phyloP scores from a whole-genome alignment of 2,797 vertebrate species.

The Sebastolobus alascanus region DNA sequence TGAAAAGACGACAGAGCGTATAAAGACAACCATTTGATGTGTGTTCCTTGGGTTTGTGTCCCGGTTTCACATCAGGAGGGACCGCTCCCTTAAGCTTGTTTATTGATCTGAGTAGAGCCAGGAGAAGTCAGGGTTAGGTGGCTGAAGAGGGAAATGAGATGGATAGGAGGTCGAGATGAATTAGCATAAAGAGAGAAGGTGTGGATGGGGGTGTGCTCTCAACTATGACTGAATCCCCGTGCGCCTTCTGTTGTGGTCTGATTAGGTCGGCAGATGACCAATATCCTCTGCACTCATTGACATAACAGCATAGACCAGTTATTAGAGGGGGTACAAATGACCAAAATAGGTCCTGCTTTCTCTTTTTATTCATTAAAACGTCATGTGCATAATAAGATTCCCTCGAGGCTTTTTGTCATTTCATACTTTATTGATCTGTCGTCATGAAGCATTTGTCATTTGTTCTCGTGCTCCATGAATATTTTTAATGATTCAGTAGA shows the following conservation, averaged over 20 bases:
- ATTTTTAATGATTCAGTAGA: conserved; percentile 29
- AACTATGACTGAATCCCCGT: conserved; percentile 15
- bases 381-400: conserved; percentile 19
- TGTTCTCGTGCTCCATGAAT: not conserved
- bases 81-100: not conserved
- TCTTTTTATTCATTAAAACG: conserved; percentile 23
- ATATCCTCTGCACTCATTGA: conserved; percentile 36
- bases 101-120: conserved; percentile 44
- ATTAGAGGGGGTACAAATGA: not conserved
- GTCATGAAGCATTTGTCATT: conserved; percentile 1
- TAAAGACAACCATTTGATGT: not conserved
- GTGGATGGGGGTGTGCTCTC: conserved; percentile 31
- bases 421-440: conserved; percentile 22
- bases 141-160: conserved; percentile 3
- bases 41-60: conserved; percentile 4
- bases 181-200: conserved; percentile 44
- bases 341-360: not conserved
- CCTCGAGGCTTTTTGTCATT: conserved; percentile 13
- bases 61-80: conserved; percentile 5
- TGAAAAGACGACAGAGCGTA: conserved; percentile 12
- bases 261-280: conserved; percentile 49
- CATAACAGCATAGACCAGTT: not conserved
- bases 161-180: conserved; percentile 27
- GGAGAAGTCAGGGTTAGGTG: conserved; percentile 8
- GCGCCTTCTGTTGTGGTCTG: conserved; percentile 31